Percentiles rank a stretch among this genome's conserved stretches.
Evolutionary conservation across 1,140 invertebrate genomes (phyloP).

Genomic region (Macrocentrus cingulum): DNA sequence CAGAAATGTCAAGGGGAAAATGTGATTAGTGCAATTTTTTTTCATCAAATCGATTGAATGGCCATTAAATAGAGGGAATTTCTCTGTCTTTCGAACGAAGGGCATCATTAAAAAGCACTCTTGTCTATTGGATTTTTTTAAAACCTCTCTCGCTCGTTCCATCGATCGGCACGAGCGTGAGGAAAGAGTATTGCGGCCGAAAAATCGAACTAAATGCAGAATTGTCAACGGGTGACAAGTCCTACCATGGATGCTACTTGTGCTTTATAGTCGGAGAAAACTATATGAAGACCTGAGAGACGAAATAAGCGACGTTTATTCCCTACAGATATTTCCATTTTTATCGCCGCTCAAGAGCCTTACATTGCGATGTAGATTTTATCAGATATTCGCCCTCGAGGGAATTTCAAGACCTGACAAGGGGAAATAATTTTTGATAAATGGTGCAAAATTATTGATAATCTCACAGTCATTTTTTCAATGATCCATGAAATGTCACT

Average conservation of each 20-base stretch:
- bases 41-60: not conserved
- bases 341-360: slow-evolving; percentile 13
- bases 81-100: slow-evolving; percentile 6
- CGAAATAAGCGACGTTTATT: slow-evolving; percentile 18
- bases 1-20: too few relatives aligned
- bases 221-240: slow-evolving; percentile 17
- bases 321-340: slow-evolving; percentile 23
- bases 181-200: slow-evolving; percentile 4
- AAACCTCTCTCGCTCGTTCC: slow-evolving; percentile 8
- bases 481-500: too few relatives aligned
- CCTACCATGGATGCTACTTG: slow-evolving; percentile 10
- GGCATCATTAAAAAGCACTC: slow-evolving; percentile 27
- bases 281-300: slow-evolving; percentile 1
- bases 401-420: too few relatives aligned
- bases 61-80: not conserved
- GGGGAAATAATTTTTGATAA: too few relatives aligned
- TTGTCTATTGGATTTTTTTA: slow-evolving; percentile 27
- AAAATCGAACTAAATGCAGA: slow-evolving; percentile 20
- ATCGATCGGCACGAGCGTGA: not conserved
- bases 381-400: slow-evolving; percentile 9
- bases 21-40: not conserved
- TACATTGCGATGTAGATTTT: slow-evolving; percentile 6
- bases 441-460: too few relatives aligned
- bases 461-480: too few relatives aligned
- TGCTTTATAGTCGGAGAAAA: too few relatives aligned